Base-by-base conservation (phyloP, 2,797 vertebrate species). In the Thalassophryne amazonica region DNA sequence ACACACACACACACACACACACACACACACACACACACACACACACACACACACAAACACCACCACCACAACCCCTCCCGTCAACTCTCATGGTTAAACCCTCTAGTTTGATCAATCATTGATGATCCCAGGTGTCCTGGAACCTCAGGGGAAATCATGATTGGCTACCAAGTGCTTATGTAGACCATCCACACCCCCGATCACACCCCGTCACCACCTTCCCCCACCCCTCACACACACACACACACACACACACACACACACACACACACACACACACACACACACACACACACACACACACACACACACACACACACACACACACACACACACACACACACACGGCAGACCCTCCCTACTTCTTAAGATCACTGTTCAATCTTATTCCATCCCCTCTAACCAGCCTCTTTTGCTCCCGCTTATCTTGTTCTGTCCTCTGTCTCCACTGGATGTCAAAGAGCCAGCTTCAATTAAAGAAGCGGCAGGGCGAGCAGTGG, bases 121-220 rank as follows among this genome's bases (percentile, higher is more conserved):
- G 73, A 90, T 89, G 85, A 80, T 83, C 85, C 84, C 89, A 90
- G 88, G 89, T 90, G 88, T 84, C 81, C 46, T 55, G 39, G 47
- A 73, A 76, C 63, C 88, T 74, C 72, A 17, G 61, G 86, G 85
- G 75, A 76, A 52, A 60, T 70, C 58, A 60, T 60, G 52, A 77
- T 80, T 85, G 73, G 60, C 60, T 58, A 4, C 16, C 25, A 42
- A 24, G 35, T 50, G 35, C 18, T 33, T 34, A 63, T 72, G 57
- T 18, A 55, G 33, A 21, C 56, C 37, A 27, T n/a, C n/a, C n/a
- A n/a, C n/a, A n/a, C n/a, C 56, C 22, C 38, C 37, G 8, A 8
- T 39, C 24, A 46, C 34, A 32, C 45, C 24, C 36, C 25, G n/a
- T n/a, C n/a, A n/a, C n/a, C n/a, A n/a, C n/a, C n/a, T n/a, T n/a